Evolutionary conservation across 2,888 invertebrate genomes (phyloP), one percentile per base, ranked within the genome.

Genomic region (Campaea margaritaria): DNA sequence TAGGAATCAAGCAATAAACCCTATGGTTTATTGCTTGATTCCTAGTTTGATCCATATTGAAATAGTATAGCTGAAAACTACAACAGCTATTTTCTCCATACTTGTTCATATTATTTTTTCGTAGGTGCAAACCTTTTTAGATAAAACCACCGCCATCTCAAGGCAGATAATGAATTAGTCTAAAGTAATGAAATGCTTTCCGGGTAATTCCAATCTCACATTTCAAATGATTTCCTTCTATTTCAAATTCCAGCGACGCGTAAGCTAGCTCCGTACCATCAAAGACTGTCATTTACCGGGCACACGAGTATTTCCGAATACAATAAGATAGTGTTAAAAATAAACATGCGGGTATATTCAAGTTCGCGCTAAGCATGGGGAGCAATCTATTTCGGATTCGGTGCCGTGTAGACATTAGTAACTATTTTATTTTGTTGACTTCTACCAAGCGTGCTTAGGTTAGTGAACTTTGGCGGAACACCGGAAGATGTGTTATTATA

Each of bases 311-410:
- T 85, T 85, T 84, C 80, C 78, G 80, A 84, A 83, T 49, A 58
- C 48, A 89, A 89, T 89, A 83, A 87, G 85, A 83, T 82, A 82
- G 81, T 80, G 78, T 78, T 86, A 82, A 84, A 90, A 89, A 89
- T 91, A 91, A 83, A 82, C 85, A 79, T 78, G 73, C 76, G 81
- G 81, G 84, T 85, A 82, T 77, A 87, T 89, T 89, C 87, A 91
- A 91, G 91, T 91, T 91, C 84, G 87, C 87, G 86, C 75, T 73
- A 68, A 77, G 74, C 76, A 80, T 82, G 87, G 90, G 89, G 89
- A 82, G 86, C 69, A 68, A 72, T 82, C 87, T 91, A 91, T 91
- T 91, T 89, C 79, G 81, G 85, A 82, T 69, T 64, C 61, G 66
- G 38, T 56, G 61, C 68, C 62, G 78, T 78, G 76, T 81, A 79